Evolutionary conservation across 1,140 invertebrate genomes (phyloP).

Genomic region (Magallana gigas): DNA sequence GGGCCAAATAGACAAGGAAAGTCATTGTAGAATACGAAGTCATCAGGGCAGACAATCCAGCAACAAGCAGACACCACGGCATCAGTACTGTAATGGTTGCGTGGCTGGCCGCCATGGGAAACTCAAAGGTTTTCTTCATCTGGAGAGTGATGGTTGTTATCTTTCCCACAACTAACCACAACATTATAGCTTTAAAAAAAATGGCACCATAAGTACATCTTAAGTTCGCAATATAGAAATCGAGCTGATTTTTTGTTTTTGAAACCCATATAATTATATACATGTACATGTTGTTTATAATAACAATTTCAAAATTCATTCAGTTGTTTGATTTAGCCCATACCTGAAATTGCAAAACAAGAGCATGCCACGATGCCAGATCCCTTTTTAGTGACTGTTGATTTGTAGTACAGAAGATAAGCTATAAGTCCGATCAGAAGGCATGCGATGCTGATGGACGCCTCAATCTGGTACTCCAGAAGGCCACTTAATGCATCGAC

Average conservation of each 20-base stretch:
- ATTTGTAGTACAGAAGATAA: constrained; percentile 1
- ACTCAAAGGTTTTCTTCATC: constrained; percentile 18
- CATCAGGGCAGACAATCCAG: neutral
- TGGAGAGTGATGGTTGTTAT: constrained; percentile 27
- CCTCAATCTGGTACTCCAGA: constrained; percentile 20
- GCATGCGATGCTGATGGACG: neutral
- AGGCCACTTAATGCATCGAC: constrained; percentile 18
- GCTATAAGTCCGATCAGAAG: neutral
- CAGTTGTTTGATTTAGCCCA: neutral
- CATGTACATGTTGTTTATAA: too few species aligned
- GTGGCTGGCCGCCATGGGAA: neutral
- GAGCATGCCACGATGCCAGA: constrained; percentile 10
- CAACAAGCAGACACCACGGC: constrained; percentile 8
- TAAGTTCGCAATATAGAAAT: neutral
- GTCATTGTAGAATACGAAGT: neutral
- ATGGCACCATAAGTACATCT: too few species aligned
- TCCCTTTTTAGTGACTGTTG: neutral
- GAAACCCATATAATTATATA: too few species aligned
- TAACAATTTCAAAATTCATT: neutral
- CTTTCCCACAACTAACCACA: constrained; percentile 21
- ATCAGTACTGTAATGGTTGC: neutral
- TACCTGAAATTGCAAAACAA: constrained; percentile 17
- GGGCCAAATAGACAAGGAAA: constrained; percentile 11
- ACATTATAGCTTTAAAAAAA: neutral
- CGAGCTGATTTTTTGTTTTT: neutral